phyloP scores from a whole-genome alignment of 2,113 vertebrate species.

The Propithecus coquereli region DNA sequence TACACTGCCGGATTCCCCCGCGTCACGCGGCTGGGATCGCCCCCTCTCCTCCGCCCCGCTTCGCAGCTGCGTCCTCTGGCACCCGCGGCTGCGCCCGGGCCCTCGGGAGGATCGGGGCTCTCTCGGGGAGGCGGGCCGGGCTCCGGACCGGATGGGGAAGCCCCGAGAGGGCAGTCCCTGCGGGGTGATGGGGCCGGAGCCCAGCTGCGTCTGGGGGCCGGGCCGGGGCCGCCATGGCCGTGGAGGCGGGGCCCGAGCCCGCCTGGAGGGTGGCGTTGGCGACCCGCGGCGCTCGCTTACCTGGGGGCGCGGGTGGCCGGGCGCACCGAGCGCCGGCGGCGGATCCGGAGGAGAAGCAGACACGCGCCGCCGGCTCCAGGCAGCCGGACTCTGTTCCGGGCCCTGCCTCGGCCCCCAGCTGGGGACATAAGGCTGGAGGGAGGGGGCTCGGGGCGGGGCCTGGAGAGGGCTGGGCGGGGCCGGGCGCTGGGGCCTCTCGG shows the following conservation, averaged over 20 bases:
- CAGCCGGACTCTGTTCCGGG: neutral
- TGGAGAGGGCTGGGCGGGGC: neutral
- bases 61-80: neutral
- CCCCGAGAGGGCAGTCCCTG: neutral
- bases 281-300: neutral
- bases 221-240: neutral
- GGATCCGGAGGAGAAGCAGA: too few species aligned
- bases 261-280: neutral
- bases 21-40: neutral
- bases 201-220: neutral
- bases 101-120: neutral
- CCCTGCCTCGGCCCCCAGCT: accelerated
- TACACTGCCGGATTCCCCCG: neutral
- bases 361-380: accelerated
- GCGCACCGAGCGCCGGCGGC: neutral
- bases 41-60: neutral
- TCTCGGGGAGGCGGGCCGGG: neutral
- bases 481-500: too few species aligned
- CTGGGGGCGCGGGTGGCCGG: neutral
- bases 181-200: neutral
- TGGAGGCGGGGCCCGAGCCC: neutral
- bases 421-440: neutral
- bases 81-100: neutral
- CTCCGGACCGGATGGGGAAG: neutral
- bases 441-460: neutral